Base-by-base conservation (phyloP, 2,113 vertebrate species). In the Callocephalon fimbriatum region DNA sequence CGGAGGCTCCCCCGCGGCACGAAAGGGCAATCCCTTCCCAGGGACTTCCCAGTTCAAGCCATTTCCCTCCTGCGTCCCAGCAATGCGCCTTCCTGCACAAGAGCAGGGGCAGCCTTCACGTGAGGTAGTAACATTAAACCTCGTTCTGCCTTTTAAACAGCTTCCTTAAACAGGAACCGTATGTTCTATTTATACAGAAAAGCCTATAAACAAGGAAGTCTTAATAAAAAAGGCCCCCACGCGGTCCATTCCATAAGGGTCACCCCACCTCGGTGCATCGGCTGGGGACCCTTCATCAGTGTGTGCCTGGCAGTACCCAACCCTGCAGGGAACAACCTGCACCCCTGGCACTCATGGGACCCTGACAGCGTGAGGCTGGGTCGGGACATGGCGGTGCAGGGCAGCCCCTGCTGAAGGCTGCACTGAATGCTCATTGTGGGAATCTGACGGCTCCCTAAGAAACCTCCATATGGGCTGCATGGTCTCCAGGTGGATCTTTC, bases 141-240 rank as follows among this genome's bases (percentile, higher is more conserved):
- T 59, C 2, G 2, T 9, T 48, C 56, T 65, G 86, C 86, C 65
- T 77, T 21, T n/a, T 27, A 35, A 79, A 54, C 26, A 6, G 95
- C 94, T 96, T 97, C 96, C 95, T 93, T 76, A 31, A 88, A 91
- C 97, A 97, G 96, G 96, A 97, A 94, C 96, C 70, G 10, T 35
- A 1, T 4, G 82, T 25, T 65, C 85, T 90, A 61, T 95, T 96
- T 86, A 84, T 81, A 77, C 79, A 38, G 59, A 48, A 83, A 76
- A 38, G 62, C 56, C 47, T 56, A 48, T 66, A 68, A 87, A 78
- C 81, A 74, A 87, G 91, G 93, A 96, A 96, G 56, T 78, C 95
- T 96, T 93, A 32, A 68, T 71, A 88, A 40, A 38, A 3, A 71
- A 45, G 27, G 54, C 23, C 47, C 93, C 65, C 12, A 3, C 15